phyloP scores from a whole-genome alignment of 2,797 vertebrate species.

The Sparidentex hasta region DNA sequence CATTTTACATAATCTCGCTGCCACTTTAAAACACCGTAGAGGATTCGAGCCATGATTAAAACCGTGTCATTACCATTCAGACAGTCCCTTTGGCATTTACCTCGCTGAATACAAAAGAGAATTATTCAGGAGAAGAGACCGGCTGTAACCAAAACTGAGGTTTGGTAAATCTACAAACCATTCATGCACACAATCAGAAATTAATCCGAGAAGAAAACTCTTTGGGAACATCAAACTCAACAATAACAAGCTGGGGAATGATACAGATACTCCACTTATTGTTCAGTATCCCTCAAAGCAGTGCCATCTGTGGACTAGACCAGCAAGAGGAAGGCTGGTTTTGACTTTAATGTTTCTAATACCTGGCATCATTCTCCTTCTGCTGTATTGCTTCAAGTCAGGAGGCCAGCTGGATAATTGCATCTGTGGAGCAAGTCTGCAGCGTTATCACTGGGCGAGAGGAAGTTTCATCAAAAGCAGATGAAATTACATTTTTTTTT shows the following conservation, averaged over 20 bases:
- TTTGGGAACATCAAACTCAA: not conserved
- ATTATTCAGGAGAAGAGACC: not conserved
- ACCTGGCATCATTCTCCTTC: constrained; percentile 51
- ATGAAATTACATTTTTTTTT: constrained; percentile 52
- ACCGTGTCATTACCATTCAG: constrained; percentile 38
- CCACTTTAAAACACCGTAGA: not conserved
- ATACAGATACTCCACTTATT: not conserved
- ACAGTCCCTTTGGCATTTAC: constrained; percentile 40
- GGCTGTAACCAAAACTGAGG: not conserved
- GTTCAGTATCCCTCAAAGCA: not conserved
- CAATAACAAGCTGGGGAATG: constrained; percentile 1
- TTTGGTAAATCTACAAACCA: constrained; percentile 24
- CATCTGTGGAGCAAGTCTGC: constrained; percentile 50
- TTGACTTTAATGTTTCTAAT: constrained; percentile 45
- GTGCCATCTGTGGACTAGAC: constrained; percentile 18
- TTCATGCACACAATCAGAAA: constrained; percentile 10
- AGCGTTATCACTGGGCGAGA: constrained; percentile 24
- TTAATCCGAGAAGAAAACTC: not conserved
- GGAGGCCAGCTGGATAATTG: constrained; percentile 63
- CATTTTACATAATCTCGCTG: not conserved
- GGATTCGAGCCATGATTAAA: constrained; percentile 26
- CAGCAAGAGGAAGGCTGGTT: constrained; percentile 8
- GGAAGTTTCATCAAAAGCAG: constrained; percentile 60
- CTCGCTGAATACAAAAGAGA: constrained; percentile 20
- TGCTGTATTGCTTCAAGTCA: constrained; percentile 57